Conservation (phyloP, 2,797 vertebrate species). For the Telmatherina bonti region DNA sequence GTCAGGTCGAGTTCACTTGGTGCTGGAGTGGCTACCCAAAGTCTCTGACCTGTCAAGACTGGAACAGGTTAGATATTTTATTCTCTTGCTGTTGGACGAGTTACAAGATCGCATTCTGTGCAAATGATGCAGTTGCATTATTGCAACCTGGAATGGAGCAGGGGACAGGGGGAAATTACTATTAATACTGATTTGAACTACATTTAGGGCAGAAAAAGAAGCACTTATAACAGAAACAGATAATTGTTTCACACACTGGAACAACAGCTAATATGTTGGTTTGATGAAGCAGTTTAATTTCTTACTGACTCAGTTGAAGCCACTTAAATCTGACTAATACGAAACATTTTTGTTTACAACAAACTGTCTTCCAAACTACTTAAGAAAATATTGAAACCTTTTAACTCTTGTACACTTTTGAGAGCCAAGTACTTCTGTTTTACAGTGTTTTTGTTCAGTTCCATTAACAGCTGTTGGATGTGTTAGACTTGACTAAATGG, state of each 20-base stretch:
- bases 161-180: not conserved
- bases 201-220: not conserved
- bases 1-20: conserved; percentile 89
- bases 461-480: not conserved
- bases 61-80: conserved; percentile 82
- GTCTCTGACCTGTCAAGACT: conserved; percentile 81
- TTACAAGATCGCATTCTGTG: not conserved
- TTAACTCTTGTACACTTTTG: not conserved
- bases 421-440: no score
- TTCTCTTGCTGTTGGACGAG: not conserved
- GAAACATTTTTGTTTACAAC: not conserved
- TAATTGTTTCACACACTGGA: not conserved
- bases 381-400: not conserved
- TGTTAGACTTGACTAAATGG: no score
- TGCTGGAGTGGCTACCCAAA: conserved; percentile 88
- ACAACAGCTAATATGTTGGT: not conserved
- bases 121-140: not conserved
- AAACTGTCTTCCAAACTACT: not conserved
- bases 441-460: not conserved
- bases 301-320: not conserved
- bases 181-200: not conserved
- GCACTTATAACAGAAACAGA: not conserved
- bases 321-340: not conserved
- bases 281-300: not conserved
- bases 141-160: not conserved